These are phyloP conservation scores for Phortica variegata DNA, from an alignment of 1,140 invertebrate species.

Conservation along the genomic window DNA sequence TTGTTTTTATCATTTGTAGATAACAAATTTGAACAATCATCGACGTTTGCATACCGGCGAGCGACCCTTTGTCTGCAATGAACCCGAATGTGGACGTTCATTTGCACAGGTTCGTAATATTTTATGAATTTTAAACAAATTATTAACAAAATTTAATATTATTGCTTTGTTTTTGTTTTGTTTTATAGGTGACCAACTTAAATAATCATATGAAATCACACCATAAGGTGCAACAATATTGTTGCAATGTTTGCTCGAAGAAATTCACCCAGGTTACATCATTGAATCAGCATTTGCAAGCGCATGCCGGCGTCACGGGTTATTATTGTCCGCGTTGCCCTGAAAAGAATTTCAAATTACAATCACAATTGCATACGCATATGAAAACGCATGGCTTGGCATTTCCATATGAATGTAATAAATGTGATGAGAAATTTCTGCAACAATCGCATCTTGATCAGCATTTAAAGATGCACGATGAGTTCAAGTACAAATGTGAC, in stretches of 20 bases:
- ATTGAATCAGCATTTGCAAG: conserved; percentile 55
- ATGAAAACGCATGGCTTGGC: conserved; percentile 54
- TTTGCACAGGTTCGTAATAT: conserved; percentile 60
- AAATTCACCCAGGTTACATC: conserved; percentile 57
- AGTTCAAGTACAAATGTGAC: conserved; percentile 55
- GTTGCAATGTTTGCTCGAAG: conserved; percentile 55
- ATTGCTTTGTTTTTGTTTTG: not conserved
- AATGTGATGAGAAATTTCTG: conserved; percentile 56
- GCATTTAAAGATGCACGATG: conserved; percentile 53
- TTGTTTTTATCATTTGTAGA: conserved; percentile 27
- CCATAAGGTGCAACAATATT: conserved; percentile 56
- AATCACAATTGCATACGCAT: conserved; percentile 54
- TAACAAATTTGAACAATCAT: conserved; percentile 65
- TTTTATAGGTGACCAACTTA: conserved; percentile 48
- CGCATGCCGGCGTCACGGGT: conserved; percentile 53
- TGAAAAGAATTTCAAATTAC: conserved; percentile 56
- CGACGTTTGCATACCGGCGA: conserved; percentile 64
- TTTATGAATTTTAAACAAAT: not conserved
- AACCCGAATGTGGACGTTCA: conserved; percentile 63
- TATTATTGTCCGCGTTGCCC: conserved; percentile 54
- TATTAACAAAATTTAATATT: not conserved
- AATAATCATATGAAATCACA: conserved; percentile 58
- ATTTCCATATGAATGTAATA: conserved; percentile 51
- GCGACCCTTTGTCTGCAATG: conserved; percentile 63
- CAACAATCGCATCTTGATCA: conserved; percentile 54